Base-by-base conservation (phyloP, 2,113 vertebrate genomes). In the Xiphorhynchus elegans region DNA sequence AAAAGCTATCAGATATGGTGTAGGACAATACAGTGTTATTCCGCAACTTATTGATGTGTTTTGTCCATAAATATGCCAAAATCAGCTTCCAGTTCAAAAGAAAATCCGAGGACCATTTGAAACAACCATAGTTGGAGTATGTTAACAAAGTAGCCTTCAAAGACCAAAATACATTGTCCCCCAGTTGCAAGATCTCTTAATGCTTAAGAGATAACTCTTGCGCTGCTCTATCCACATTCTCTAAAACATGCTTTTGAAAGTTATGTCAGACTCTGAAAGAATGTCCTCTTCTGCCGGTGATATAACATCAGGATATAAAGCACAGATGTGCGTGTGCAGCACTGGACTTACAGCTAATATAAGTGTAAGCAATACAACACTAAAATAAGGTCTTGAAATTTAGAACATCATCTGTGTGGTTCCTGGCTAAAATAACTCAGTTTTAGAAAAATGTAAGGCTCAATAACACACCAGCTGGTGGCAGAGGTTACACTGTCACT, bases 231-330 rank as follows among this genome's bases (percentile, higher is more conserved):
- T n/a, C 28, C 56, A 26, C 26, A 9, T 66, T 68, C 18, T 80
- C 17, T 64, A 75, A 89, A 84, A 25, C 4, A 29, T 1, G 0
- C 2, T 63, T 59, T 84, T 37, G 42, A 11, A 63, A 90, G 23
- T 39, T 69, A 33, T 17, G 15, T 58, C 50, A 79, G 67, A 53
- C 28, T 78, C 35, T 39, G 42, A 59, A 67, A 75, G 81, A 21
- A 13, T 25, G 2, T 20, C 9, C 42, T 29, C 28, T 39, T 78
- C 20, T 2, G 1, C 0, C 0, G 0, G 9, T 24, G 47, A 33
- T 59, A 10, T 11, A 66, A 39, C 2, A 1, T 20, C 56, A 78
- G 50, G 19, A 28, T 47, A 42, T 9, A 55, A 74, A 87, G 19
- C 18, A 40, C 17, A 1, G 1, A 1, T 13, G 11, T 14, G 15